phyloP scores from a whole-genome alignment of 2,797 vertebrate species.

The Diceros bicornis region DNA sequence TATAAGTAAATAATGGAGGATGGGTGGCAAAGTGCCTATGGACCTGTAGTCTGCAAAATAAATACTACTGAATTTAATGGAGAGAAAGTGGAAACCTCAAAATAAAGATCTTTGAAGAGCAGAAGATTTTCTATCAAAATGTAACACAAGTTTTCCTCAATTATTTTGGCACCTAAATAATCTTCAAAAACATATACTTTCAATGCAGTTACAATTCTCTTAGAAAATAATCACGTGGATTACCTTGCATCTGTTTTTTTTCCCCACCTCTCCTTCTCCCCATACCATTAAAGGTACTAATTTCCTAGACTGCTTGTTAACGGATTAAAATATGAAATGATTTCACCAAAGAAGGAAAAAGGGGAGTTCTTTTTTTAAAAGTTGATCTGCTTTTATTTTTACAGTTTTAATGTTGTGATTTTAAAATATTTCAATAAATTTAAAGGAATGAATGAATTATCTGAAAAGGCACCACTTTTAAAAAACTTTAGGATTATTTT shows the following conservation, averaged over 20 bases:
- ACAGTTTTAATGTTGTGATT: conserved; percentile 5
- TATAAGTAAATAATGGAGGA: conserved; percentile 49
- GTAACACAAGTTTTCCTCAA: not conserved
- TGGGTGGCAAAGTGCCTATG: not conserved
- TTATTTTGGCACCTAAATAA: conserved; percentile 26
- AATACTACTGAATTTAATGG: conserved; percentile 46
- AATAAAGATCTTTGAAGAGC: conserved; percentile 55
- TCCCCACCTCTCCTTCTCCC: not conserved
- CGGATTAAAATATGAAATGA: not conserved
- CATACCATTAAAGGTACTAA: not conserved
- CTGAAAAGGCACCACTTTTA: not conserved
- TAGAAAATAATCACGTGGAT: not conserved
- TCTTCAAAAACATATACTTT: conserved; percentile 19
- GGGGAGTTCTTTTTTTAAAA: not conserved
- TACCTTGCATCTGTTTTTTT: not conserved
- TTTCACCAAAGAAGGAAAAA: not conserved
- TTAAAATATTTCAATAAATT: conserved; percentile 42
- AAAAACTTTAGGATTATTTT: conserved; percentile 53
- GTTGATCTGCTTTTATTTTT: not conserved
- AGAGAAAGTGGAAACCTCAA: conserved; percentile 12
- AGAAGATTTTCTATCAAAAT: conserved; percentile 38
- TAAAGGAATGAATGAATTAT: conserved; percentile 9
- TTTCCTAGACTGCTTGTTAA: not conserved
- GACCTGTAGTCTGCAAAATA: not conserved
- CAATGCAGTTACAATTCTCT: not conserved